phyloP scores from a whole-genome alignment of 2,113 vertebrate species.

The Phaetusa simplex region DNA sequence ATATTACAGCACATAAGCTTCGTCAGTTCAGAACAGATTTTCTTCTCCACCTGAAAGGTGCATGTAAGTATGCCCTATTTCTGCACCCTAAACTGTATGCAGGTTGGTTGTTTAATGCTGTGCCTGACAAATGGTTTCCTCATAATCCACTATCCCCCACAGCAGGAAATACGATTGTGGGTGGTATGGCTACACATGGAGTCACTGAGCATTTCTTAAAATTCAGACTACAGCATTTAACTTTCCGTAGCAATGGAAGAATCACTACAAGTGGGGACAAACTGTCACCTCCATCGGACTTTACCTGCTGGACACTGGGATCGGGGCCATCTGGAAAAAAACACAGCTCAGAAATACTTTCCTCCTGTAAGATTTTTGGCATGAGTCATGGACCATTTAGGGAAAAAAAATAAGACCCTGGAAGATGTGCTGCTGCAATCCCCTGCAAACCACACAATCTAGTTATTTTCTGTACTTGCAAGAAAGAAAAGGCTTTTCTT shows the following conservation, averaged over 20 bases:
- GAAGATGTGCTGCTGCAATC: neutral
- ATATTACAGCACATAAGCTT: neutral
- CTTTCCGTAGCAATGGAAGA: neutral
- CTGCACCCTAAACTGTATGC: neutral
- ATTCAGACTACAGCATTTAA: neutral
- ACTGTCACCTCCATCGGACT: neutral
- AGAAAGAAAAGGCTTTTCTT: neutral
- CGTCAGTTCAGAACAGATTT: neutral
- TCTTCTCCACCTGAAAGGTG: neutral
- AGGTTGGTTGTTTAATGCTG: neutral
- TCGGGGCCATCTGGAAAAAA: neutral
- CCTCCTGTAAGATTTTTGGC: neutral
- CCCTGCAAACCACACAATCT: neutral
- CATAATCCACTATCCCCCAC: neutral
- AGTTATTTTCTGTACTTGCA: neutral
- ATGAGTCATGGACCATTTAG: neutral
- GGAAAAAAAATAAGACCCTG: neutral
- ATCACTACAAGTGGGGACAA: neutral
- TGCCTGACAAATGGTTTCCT: neutral
- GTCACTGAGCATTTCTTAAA: neutral
- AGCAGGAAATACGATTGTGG: neutral
- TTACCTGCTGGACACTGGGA: neutral
- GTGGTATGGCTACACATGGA: neutral
- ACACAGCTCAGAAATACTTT: neutral
- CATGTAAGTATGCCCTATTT: neutral